Conservation (phyloP, 2,113 vertebrate genomes). For the Carollia perspicillata region DNA sequence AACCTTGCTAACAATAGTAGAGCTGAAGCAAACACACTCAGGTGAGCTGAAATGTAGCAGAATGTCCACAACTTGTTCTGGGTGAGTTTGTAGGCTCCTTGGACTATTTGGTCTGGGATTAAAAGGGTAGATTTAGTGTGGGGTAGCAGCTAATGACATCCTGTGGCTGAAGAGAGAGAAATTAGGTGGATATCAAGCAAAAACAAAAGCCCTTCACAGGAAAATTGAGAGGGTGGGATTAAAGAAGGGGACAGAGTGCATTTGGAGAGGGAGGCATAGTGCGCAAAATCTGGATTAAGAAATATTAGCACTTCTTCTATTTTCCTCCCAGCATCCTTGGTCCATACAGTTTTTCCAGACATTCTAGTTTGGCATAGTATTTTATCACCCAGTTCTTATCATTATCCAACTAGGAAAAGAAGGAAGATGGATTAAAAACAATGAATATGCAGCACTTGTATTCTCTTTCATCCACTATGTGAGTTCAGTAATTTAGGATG, state of each 20-base stretch:
- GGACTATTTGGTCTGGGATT: neutral
- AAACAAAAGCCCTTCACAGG: neutral
- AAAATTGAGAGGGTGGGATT: no score
- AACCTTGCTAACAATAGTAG: neutral
- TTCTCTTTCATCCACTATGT: neutral
- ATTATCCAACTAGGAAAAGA: neutral
- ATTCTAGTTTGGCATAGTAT: neutral
- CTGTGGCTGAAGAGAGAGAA: neutral
- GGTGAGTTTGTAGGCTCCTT: neutral
- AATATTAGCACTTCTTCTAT: neutral
- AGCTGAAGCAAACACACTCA: neutral
- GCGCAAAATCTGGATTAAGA: neutral
- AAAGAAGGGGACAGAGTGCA: neutral
- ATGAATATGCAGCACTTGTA: neutral
- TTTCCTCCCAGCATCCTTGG: neutral
- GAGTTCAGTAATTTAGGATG: neutral
- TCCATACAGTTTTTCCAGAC: neutral
- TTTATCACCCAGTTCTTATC: neutral
- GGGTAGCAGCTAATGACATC: neutral
- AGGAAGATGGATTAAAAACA: neutral
- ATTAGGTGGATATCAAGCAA: neutral
- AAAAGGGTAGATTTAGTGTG: neutral
- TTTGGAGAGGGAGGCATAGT: neutral
- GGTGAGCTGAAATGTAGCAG: neutral
- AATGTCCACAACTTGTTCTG: neutral